phyloP scores from a whole-genome alignment of 2,888 invertebrate species.

The Caenorhabditis afra region DNA sequence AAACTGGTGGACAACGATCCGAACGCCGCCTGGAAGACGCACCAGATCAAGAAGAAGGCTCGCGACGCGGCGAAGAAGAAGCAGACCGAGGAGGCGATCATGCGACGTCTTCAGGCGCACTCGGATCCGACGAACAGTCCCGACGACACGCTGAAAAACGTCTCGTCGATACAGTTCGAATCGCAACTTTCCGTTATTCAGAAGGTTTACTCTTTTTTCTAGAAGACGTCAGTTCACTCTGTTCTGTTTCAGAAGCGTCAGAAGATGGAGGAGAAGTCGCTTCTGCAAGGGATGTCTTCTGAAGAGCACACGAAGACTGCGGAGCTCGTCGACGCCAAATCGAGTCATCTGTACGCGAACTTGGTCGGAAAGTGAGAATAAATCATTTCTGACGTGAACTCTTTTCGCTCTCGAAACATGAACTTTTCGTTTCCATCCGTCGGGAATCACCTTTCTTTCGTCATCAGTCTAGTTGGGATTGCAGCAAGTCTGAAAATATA shows the following conservation, averaged over 20 bases:
- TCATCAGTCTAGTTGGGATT: too few species aligned
- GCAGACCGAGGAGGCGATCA: constrained; percentile 21
- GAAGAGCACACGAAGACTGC: neutral
- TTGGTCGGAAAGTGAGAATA: too few species aligned
- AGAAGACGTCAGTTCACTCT: neutral
- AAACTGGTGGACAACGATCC: constrained; percentile 29
- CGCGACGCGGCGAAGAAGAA: constrained; percentile 24
- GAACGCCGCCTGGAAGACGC: constrained; percentile 12
- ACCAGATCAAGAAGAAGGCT: constrained; percentile 28
- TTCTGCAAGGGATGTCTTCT: neutral
- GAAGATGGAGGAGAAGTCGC: neutral
- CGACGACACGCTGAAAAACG: constrained; percentile 42
- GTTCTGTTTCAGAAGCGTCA: neutral
- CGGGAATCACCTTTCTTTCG: too few species aligned
- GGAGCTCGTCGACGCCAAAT: neutral
- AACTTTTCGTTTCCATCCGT: too few species aligned
- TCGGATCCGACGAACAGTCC: constrained; percentile 7
- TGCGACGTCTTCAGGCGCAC: neutral
- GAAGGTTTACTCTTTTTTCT: neutral
- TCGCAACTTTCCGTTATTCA: constrained; percentile 36
- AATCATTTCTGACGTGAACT: too few species aligned
- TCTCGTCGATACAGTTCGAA: constrained; percentile 44
- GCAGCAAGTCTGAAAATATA: too few species aligned
- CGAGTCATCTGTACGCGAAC: too few species aligned
- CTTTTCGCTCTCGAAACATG: too few species aligned